Conservation (phyloP, 2,113 vertebrate genomes). For the Clarias gariepinus region DNA sequence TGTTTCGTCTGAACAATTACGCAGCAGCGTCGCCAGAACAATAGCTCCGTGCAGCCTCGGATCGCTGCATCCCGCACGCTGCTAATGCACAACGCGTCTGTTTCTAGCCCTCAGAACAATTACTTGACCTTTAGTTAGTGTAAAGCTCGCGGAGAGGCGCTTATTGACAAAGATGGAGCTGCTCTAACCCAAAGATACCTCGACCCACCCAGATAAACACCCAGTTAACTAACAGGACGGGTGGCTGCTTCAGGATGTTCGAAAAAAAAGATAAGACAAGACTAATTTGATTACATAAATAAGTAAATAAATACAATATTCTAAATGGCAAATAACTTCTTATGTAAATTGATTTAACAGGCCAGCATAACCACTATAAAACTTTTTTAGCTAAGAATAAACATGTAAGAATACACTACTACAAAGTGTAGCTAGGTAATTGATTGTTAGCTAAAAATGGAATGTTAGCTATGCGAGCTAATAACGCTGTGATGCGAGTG, state of each 20-base stretch:
- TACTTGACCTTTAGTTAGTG: background rate
- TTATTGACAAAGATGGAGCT: background rate
- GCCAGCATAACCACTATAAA: background rate
- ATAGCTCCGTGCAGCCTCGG: constrained; percentile 21
- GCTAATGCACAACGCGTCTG: background rate
- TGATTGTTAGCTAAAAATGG: background rate
- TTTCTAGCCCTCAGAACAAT: background rate
- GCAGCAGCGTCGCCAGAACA: constrained; percentile 27
- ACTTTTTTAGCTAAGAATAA: background rate
- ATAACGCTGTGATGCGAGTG: too few species aligned
- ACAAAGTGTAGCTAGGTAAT: background rate
- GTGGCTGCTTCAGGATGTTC: background rate
- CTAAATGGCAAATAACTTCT: background rate
- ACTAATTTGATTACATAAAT: too few species aligned
- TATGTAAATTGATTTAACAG: background rate
- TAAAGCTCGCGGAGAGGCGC: background rate
- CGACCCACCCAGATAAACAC: background rate
- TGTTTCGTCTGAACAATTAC: background rate
- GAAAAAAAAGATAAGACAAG: background rate
- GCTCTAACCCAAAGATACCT: background rate
- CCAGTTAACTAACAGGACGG: too few species aligned
- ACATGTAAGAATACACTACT: too few species aligned
- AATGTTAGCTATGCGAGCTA: background rate
- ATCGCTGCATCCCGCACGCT: background rate
- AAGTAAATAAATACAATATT: too few species aligned